phyloP scores from a whole-genome alignment of 2,113 vertebrate species.

The Lepus europaeus region DNA sequence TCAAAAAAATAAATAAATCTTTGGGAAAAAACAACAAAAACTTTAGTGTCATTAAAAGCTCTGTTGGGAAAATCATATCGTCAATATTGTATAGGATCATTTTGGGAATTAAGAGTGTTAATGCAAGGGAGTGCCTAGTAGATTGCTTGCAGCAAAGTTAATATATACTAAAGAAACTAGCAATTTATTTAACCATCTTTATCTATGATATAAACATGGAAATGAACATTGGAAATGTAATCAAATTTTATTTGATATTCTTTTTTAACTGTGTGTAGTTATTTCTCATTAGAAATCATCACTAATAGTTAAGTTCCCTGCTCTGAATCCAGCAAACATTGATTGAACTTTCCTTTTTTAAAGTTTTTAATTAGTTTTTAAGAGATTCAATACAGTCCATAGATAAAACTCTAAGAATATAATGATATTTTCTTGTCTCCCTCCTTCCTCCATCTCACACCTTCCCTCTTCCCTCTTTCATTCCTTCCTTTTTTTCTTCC shows the following conservation, averaged over 20 bases:
- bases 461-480: no score
- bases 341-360: neutral
- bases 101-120: slow-evolving; percentile 23
- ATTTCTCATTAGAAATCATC: slow-evolving; percentile 15
- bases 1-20: no score
- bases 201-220: neutral
- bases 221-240: neutral
- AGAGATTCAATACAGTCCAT: no score
- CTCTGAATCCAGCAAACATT: neutral
- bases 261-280: neutral
- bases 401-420: no score
- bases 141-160: neutral
- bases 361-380: no score
- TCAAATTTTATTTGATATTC: neutral
- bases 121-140: no score
- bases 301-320: neutral
- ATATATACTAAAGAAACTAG: neutral
- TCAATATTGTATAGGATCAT: neutral
- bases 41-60: neutral
- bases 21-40: no score
- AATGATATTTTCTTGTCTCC: no score
- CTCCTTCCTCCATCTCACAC: no score
- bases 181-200: neutral
- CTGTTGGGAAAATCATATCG: neutral
- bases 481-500: no score